phyloP scores from a whole-genome alignment of 2,113 vertebrate species.

The Synchiropus splendidus region DNA sequence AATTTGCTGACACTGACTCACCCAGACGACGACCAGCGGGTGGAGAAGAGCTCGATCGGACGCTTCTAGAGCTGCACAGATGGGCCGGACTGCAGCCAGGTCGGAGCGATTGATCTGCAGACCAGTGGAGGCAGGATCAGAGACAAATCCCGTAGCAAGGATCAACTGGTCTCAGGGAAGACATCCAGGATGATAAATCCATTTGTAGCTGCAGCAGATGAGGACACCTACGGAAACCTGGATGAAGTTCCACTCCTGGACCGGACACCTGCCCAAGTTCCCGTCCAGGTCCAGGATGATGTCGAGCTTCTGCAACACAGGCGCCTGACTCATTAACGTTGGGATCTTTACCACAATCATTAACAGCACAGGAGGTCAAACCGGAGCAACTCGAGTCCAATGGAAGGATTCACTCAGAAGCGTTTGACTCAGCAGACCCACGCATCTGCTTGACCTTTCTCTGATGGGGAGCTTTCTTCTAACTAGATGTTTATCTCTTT shows the following conservation, averaged over 20 bases:
- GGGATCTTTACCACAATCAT: no score
- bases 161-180: not conserved
- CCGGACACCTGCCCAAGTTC: conserved; percentile 29
- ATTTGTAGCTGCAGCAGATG: not conserved
- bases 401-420: no score
- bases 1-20: conserved; percentile 31
- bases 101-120: conserved; percentile 33
- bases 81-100: conserved; percentile 30
- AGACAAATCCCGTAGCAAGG: not conserved
- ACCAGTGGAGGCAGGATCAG: not conserved
- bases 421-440: no score
- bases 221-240: conserved; percentile 59
- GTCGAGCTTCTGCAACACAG: conserved; percentile 53
- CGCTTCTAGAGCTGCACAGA: conserved; percentile 34
- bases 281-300: conserved; percentile 40
- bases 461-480: no score
- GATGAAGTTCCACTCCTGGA: conserved; percentile 61
- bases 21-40: conserved; percentile 61
- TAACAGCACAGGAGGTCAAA: no score
- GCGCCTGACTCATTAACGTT: no score
- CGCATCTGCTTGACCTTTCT: no score
- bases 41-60: conserved; percentile 39
- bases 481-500: no score
- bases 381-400: no score
- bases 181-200: not conserved